Evolutionary conservation across 2,113 vertebrate genomes (phyloP), one percentile per base, ranked within the genome.

Genomic region (Chaenogobius annularis): DNA sequence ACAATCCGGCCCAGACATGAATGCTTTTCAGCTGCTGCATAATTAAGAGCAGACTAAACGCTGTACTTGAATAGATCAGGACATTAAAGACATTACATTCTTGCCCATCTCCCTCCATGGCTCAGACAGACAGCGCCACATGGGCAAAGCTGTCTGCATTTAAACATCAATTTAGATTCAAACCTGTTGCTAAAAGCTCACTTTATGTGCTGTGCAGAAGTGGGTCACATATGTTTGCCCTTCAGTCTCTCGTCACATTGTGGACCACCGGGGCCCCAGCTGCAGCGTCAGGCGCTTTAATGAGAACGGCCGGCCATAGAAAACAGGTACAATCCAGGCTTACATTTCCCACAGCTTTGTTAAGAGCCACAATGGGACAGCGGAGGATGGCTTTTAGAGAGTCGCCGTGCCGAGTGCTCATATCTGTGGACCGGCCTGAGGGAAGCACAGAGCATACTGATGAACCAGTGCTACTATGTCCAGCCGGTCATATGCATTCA

Each of bases 151-250:
- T 90, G 89, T 91, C 86, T 90, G 83, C 87, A 83, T 92, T 88
- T 85, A 83, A 91, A 91, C 88, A 89, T 90, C 90, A 92, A 90
- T 90, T 93, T 92, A 92, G 81, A 85, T 92, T 93, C 88, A 94
- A 90, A 92, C 88, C 90, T 91, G 93, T 94, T 89, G 79, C 88
- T 84, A 85, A 90, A 87, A 91, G 92, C 90, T 82, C 89, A 90
- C 92, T 90, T 93, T 92, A 86, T 90, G 85, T 92, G 89, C 84
- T 85, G 84, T 85, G 84, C 86, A 88, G 91, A 89, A 89, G 88
- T 87, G 85, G 91, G 91, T 93, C 92, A 90, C 88, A 91, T 91
- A 89, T 94, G 92, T 93, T 92, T 94, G 92, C 94, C 94, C 93
- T 94, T 92, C 89, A 90, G 88, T 87, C 82, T 83, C 85, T 80